Conservation (phyloP, 2,888 invertebrate genomes). For the Steromphala cineraria region DNA sequence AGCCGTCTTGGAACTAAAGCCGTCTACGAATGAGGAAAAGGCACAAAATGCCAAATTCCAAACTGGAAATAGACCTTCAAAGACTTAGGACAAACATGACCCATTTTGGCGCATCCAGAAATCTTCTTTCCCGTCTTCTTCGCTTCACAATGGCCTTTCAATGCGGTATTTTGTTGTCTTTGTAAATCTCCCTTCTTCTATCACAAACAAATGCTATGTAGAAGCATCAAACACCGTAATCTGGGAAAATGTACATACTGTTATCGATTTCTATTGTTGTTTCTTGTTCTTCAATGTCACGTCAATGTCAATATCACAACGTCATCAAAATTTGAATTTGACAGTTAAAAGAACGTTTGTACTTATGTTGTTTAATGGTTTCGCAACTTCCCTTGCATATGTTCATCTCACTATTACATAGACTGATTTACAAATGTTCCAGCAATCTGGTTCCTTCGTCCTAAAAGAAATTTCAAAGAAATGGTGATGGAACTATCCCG, state of each 20-base stretch:
- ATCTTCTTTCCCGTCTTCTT: neutral
- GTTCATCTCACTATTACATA: no score
- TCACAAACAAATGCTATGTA: neutral
- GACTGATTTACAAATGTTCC: no score
- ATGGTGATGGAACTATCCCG: no score
- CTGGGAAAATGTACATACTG: neutral
- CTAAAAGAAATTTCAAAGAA: no score
- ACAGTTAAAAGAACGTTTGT: no score
- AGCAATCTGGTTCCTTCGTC: no score
- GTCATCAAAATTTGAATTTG: neutral
- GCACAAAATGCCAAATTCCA: neutral
- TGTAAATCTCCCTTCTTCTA: neutral
- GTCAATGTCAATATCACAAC: constrained; percentile 3
- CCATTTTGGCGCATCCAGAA: neutral
- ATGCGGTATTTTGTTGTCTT: neutral
- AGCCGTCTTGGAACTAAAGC: neutral
- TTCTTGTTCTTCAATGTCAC: neutral
- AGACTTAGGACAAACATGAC: neutral
- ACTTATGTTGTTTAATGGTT: no score
- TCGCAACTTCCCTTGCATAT: no score
- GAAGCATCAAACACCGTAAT: neutral
- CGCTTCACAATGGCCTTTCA: neutral
- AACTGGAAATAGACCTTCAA: neutral
- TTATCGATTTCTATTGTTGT: neutral
- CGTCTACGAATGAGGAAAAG: constrained; percentile 1